Evolutionary conservation across 2,888 invertebrate genomes (phyloP).

Genomic region (Anagyrus pseudococci): DNA sequence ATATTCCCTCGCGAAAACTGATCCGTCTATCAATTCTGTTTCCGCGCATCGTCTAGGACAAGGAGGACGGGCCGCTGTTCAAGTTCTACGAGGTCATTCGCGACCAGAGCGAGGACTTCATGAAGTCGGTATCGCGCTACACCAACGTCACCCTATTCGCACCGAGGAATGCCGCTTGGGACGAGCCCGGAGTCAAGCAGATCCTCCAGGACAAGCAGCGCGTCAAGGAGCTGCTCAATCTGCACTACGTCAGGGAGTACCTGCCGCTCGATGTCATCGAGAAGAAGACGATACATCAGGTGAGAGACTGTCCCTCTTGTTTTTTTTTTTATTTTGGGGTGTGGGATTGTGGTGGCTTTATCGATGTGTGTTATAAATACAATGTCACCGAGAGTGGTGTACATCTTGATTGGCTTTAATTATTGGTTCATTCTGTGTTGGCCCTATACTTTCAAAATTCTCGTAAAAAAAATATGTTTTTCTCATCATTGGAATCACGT

Average conservation of each 20-base stretch:
- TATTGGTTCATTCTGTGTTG: background rate
- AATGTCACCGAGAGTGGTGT: too few species aligned
- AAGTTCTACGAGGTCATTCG: slow-evolving; percentile 84
- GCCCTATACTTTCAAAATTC: too few species aligned
- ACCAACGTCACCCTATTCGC: slow-evolving; percentile 86
- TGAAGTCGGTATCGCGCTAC: slow-evolving; percentile 73
- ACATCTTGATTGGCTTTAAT: background rate
- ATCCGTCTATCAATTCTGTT: slow-evolving; percentile 40
- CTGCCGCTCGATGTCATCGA: slow-evolving; percentile 79
- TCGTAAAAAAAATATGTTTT: too few species aligned
- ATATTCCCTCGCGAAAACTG: too few species aligned
- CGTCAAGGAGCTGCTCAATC: slow-evolving; percentile 78
- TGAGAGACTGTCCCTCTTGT: slow-evolving; percentile 55
- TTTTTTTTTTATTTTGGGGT: background rate
- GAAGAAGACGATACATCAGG: slow-evolving; percentile 72
- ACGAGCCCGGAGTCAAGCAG: slow-evolving; percentile 75
- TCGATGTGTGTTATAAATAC: slow-evolving; percentile 1
- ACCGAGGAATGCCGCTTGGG: slow-evolving; percentile 88
- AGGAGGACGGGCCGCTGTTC: slow-evolving; percentile 77
- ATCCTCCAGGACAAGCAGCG: slow-evolving; percentile 71
- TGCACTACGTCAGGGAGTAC: slow-evolving; percentile 81
- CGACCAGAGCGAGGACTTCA: slow-evolving; percentile 78
- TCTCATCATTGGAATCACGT: too few species aligned
- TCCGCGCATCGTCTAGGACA: slow-evolving; percentile 65
- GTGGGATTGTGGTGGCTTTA: background rate